These are phyloP conservation scores for Fukomys damarensis DNA, from an alignment of 2,113 vertebrate genomes.

Conservation along the genomic window DNA sequence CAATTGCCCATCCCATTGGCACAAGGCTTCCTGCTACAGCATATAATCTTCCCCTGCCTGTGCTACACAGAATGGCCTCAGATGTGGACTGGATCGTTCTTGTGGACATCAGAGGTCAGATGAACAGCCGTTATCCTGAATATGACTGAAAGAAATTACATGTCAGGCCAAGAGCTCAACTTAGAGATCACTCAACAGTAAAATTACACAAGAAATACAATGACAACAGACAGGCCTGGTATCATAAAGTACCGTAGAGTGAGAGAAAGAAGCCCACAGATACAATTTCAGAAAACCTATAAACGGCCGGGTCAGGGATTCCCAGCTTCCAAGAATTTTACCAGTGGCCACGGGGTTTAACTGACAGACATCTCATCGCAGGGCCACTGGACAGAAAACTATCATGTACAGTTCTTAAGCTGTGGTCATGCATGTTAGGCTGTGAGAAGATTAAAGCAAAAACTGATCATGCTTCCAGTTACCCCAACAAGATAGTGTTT, in stretches of 20 bases:
- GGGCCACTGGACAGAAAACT: not conserved
- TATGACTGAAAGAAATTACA: not conserved
- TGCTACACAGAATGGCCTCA: not conserved
- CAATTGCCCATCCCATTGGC: not conserved
- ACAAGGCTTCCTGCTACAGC: not conserved
- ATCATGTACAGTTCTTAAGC: accelerated
- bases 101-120: not conserved
- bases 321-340: not conserved
- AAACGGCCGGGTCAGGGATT: not conserved
- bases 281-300: not conserved
- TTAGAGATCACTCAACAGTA: not conserved
- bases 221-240: not conserved
- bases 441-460: not conserved
- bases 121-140: not conserved
- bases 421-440: accelerated
- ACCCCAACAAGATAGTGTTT: not conserved
- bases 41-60: not conserved
- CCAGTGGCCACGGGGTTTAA: not conserved
- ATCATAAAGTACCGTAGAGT: not conserved
- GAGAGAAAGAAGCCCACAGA: not conserved
- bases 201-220: not conserved
- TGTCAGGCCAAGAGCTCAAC: not conserved
- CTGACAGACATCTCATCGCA: not conserved
- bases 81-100: not conserved
- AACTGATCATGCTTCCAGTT: not conserved